Conservation (phyloP, 1,140 invertebrate species). For the Monomorium pharaonis region DNA sequence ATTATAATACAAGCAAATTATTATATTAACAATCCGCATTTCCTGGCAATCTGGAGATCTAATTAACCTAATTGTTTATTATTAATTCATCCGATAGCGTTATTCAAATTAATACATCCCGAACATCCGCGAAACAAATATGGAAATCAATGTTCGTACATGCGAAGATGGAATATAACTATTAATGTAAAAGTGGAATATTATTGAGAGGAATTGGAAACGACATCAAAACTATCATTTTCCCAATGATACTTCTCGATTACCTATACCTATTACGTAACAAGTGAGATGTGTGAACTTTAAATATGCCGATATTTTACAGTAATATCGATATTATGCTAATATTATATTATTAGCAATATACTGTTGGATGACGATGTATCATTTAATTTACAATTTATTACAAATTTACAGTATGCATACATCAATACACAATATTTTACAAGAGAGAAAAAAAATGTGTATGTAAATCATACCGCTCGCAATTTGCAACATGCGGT, state of each 20-base stretch:
- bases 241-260: background rate
- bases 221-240: background rate
- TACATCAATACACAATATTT: background rate
- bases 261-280: too few species aligned
- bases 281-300: background rate
- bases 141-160: slow-evolving; percentile 27
- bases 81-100: slow-evolving; percentile 39
- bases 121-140: slow-evolving; percentile 6
- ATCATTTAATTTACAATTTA: background rate
- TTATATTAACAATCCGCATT: slow-evolving; percentile 48
- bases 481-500: background rate
- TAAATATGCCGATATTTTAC: background rate
- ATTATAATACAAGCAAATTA: slow-evolving; percentile 7
- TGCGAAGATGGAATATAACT: background rate
- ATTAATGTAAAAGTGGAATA: background rate
- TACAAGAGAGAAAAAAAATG: background rate
- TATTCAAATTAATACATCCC: slow-evolving; percentile 48
- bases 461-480: background rate
- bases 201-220: background rate
- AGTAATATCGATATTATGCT: background rate
- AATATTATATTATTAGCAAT: background rate
- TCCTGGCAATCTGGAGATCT: slow-evolving; percentile 39
- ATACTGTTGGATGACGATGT: background rate
- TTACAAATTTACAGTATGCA: background rate
- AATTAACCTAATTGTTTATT: slow-evolving; percentile 54